Percentiles rank a stretch among this genome's conserved stretches.
Conservation (phyloP, 2,797 vertebrate genomes). For the Alosa sapidissima region DNA sequence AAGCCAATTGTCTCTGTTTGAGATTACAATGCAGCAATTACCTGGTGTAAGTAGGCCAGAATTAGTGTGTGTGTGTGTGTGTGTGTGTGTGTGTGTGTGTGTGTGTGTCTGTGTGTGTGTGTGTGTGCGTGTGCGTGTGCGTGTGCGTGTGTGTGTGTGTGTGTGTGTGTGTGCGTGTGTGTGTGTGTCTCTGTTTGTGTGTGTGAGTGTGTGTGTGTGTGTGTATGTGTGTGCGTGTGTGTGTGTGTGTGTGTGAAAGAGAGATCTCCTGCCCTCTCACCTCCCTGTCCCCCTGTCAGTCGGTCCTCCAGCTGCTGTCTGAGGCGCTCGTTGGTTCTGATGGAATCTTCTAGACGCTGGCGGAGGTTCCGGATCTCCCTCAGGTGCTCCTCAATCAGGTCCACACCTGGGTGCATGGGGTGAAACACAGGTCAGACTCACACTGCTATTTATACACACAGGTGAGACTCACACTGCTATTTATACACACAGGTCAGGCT, state of each 20-base stretch:
- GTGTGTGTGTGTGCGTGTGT: not conserved
- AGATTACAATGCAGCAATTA: not conserved
- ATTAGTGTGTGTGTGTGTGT: not conserved
- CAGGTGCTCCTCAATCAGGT: slow-evolving; percentile 88
- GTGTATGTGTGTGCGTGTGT: not conserved
- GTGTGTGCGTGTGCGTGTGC: slow-evolving; percentile 19
- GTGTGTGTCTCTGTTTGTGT: not conserved
- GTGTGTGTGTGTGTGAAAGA: not conserved
- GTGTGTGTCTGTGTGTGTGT: not conserved
- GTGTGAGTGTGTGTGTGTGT: not conserved
- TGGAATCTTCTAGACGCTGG: slow-evolving; percentile 91
- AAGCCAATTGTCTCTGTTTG: not conserved
- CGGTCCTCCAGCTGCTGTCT: slow-evolving; percentile 85
- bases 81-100: slow-evolving; percentile 6
- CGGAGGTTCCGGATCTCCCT: slow-evolving; percentile 86
- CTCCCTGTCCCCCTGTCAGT: slow-evolving; percentile 73
- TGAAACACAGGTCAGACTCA: not conserved
- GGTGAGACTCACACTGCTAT: too few species aligned
- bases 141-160: not conserved
- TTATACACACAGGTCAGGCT: too few species aligned
- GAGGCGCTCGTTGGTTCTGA: slow-evolving; percentile 87
- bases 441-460: too few species aligned
- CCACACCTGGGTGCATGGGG: slow-evolving; percentile 69
- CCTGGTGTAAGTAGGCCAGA: not conserved
- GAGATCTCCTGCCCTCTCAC: slow-evolving; percentile 58